Base-by-base conservation (phyloP, 1,140 invertebrate species). In the Meteorus sp. region DNA sequence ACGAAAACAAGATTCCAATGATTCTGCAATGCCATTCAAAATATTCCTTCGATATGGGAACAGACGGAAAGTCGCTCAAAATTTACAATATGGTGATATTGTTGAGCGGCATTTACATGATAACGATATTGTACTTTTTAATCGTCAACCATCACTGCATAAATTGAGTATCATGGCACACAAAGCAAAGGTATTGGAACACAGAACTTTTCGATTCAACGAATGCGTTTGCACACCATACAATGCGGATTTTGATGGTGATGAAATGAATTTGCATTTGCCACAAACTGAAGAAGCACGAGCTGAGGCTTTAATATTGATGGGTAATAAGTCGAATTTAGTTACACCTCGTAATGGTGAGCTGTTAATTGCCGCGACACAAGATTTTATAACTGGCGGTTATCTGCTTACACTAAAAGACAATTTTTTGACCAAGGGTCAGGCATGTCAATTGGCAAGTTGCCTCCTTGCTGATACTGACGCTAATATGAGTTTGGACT, bases 171-270 rank as follows among this genome's bases (percentile, higher is more conserved):
- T 99, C 65, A 98, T 99, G 94, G 93, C 93, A 56, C 97, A 99
- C 75, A 85, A 88, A 61, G 92, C 89, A 1, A 90, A 90, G 70
- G 88, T 95, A 51, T 83, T 93, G 64, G 85, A 91, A 4, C 88
- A 95, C 74, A 82, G 94, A 61, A 97, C 95, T 1, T 95, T 97
- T 67, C 89, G 93, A 71, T 99, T 99, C 68, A 99, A 99, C 73
- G 97, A 99, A 78, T 99, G 97, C 75, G 95, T 94, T 53, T 99
- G 97, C 72, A 97, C 93, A 22, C 97, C 97, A 0, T 99, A 99
- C 74, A 99, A 99, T 83, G 97, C 98, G 6, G 98, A 99, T 84
- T 99, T 99, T 83, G 98, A 99, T 75, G 98, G 98, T 5, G 98
- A 99, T 77, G 98, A 99, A 81, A 99, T 99, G 97, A 99, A 99